Evolutionary conservation across 2,797 vertebrate genomes (phyloP).

Genomic region (Lycodopsis pacificus): DNA sequence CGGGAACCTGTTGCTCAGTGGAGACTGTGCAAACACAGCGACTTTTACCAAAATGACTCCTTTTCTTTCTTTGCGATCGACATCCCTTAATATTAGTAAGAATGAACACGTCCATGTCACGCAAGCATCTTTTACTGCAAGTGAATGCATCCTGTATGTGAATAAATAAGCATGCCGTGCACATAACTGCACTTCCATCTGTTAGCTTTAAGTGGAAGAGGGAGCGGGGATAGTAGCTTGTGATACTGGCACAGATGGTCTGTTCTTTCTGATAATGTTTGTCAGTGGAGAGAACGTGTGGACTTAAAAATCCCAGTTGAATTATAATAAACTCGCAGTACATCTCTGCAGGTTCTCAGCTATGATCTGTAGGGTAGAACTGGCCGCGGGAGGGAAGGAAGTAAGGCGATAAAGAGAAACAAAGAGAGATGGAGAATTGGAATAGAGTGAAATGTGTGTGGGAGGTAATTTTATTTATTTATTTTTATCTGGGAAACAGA

Average conservation of each 20-base stretch:
- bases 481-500: not conserved
- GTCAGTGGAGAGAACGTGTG: constrained; percentile 62
- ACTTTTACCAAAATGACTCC: not conserved
- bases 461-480: constrained; percentile 7
- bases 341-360: constrained; percentile 58
- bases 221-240: constrained; percentile 36
- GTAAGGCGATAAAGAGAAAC: constrained; percentile 27
- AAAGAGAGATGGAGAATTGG: constrained; percentile 29
- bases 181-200: constrained; percentile 60
- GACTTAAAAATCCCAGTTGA: constrained; percentile 71
- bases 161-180: constrained; percentile 33
- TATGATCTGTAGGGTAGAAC: constrained; percentile 43
- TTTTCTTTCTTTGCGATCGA: not conserved
- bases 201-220: constrained; percentile 57
- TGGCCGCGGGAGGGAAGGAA: constrained; percentile 30
- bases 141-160: constrained; percentile 20
- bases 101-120: constrained; percentile 21
- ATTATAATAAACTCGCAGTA: constrained; percentile 62
- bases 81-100: constrained; percentile 5
- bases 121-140: constrained; percentile 31
- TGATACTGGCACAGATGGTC: constrained; percentile 70
- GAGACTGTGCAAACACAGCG: not conserved
- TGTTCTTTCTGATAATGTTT: constrained; percentile 68
- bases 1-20: not conserved
- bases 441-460: constrained; percentile 38